Base-by-base conservation (phyloP, 2,888 invertebrate species). In the Scaptomyza flava region DNA sequence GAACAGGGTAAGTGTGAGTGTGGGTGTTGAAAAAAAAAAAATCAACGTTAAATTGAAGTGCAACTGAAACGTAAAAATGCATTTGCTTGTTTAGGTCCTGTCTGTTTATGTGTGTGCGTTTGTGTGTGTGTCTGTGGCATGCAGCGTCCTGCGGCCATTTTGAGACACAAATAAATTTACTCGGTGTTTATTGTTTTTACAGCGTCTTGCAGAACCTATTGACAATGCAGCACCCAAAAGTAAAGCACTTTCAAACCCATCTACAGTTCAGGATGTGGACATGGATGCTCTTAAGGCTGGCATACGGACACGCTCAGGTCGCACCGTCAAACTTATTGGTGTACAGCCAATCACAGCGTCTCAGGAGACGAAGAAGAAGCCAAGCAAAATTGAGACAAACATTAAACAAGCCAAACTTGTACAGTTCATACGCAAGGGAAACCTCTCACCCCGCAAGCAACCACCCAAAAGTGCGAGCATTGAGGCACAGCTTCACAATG, bases 1-100 rank as follows among this genome's bases (percentile, higher is more conserved):
- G 91, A 93, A 91, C 90, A 94, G 94, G 91, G 93, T 93, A 85
- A 90, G 91, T 86, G 43, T 3, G 23, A 45, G 31, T 68, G 73
- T 43, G 67, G 45, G 48, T 60, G 48, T 3, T 9, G 8, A 42
- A 34, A 30, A 70, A 66, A 70, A 66, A 17, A 17, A 17, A 17
- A 17, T 17, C 17, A 17, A 74, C 58, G 66, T 74, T 62, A 38
- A 27, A 9, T n/a, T n/a, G 14, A 42, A 34, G n/a, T 60, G 20
- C 42, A 52, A 36, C 12, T 17, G 17, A 41, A 41, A 41, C 17
- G 2, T 20, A 27, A 14, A 53, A 14, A 17, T 38, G 14, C 3
- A 11, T 23, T 12, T 33, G 0, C 36, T 57, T 67, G 77, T 23
- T 36, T 38, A 31, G 3, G 8, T 43, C 14, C 3, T 20, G 3